Conservation (phyloP, 2,797 vertebrate genomes). For the Premnoplex brunnescens region DNA sequence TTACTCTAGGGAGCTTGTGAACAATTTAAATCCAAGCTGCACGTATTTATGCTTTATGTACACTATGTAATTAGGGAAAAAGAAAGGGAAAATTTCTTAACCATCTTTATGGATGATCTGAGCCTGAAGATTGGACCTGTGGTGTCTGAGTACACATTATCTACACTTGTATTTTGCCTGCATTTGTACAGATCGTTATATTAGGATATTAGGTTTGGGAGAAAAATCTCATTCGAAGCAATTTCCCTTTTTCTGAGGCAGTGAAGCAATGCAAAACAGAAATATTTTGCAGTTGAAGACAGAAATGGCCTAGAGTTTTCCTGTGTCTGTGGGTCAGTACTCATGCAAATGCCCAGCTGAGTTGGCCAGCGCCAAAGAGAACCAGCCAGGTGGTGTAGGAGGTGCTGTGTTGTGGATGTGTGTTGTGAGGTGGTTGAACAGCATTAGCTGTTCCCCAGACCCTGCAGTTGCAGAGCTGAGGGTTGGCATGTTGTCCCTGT, state of each 20-base stretch:
- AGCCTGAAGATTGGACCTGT: neutral
- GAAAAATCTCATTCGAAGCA: neutral
- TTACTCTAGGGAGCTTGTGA: neutral
- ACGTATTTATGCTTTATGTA: neutral
- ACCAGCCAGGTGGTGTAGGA: neutral
- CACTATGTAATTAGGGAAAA: conserved; percentile 3
- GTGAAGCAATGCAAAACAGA: neutral
- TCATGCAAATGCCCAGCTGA: neutral
- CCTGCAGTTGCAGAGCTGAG: neutral
- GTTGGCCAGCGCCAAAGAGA: neutral
- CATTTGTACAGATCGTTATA: neutral
- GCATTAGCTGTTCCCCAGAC: neutral
- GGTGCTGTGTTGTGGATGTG: accelerated
- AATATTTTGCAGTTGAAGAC: neutral
- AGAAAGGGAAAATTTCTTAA: conserved; percentile 1
- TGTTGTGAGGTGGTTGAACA: neutral
- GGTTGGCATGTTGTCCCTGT: too few relatives aligned
- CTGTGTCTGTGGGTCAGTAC: neutral
- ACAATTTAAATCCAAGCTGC: conserved; percentile 36
- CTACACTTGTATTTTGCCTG: neutral
- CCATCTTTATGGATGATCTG: neutral
- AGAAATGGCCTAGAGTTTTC: neutral
- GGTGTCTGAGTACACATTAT: neutral
- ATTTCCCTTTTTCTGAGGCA: conserved; percentile 6
- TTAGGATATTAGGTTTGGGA: neutral